Percentiles rank a stretch among this genome's conserved stretches.
These are phyloP conservation scores for Crepidodera aurea DNA, from an alignment of 2,888 invertebrate genomes.

Conservation along the genomic window DNA sequence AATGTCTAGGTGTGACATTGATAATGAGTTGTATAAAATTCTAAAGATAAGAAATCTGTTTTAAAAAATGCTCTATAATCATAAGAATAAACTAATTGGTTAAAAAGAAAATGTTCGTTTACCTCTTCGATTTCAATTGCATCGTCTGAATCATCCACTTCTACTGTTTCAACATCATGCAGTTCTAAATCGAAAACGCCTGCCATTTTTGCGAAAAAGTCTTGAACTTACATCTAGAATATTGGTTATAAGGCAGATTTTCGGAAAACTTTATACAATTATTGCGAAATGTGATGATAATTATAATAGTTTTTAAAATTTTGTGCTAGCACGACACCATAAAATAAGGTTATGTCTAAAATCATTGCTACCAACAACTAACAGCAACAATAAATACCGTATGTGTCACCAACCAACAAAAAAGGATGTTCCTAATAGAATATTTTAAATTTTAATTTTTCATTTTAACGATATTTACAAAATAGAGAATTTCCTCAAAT, in stretches of 20 bases:
- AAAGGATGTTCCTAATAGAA: background rate
- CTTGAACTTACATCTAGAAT: slow-evolving; percentile 37
- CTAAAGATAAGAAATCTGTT: background rate
- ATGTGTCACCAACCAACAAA: background rate
- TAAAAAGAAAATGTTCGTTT: slow-evolving; percentile 52
- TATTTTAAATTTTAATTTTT: background rate
- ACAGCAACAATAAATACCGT: background rate
- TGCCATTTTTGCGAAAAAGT: slow-evolving; percentile 66
- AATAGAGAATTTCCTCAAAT: no score
- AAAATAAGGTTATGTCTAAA: slow-evolving; percentile 49
- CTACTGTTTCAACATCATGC: slow-evolving; percentile 71
- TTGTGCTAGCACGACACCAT: slow-evolving; percentile 44
- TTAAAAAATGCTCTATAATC: background rate
- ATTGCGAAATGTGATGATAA: slow-evolving; percentile 28
- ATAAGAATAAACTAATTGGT: background rate
- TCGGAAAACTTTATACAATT: slow-evolving; percentile 23
- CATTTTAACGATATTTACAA: no score
- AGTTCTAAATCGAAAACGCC: slow-evolving; percentile 95
- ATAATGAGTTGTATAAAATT: slow-evolving; percentile 10
- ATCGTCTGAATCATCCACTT: slow-evolving; percentile 77
- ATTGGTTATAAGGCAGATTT: slow-evolving; percentile 31
- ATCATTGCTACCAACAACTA: slow-evolving; percentile 39
- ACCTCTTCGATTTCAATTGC: slow-evolving; percentile 89
- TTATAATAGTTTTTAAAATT: slow-evolving; percentile 39
- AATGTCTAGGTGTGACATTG: slow-evolving; percentile 15